phyloP scores from a whole-genome alignment of 2,888 invertebrate species.

The Nysson spinosus region DNA sequence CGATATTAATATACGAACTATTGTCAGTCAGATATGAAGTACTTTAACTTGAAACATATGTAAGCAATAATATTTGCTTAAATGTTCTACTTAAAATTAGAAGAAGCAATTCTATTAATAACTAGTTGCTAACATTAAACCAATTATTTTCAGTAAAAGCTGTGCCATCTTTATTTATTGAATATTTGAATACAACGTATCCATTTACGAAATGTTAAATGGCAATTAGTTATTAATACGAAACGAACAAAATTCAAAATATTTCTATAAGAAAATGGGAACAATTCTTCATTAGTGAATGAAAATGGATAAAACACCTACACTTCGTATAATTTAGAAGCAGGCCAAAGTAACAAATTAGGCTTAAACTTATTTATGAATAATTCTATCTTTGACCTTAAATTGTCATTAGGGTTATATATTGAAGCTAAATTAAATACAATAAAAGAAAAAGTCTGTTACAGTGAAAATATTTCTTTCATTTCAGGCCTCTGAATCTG shows the following conservation, averaged over 20 bases:
- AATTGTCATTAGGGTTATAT: conserved; percentile 54
- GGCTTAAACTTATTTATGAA: conserved; percentile 53
- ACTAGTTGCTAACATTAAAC: conserved; percentile 48
- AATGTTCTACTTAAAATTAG: conserved; percentile 36
- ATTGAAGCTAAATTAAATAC: conserved; percentile 48
- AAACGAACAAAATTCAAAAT: conserved; percentile 40
- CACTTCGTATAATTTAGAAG: conserved; percentile 49
- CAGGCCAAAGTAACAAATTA: conserved; percentile 52
- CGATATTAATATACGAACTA: conserved; percentile 1
- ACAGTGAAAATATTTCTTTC: conserved; percentile 61
- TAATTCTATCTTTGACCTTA: conserved; percentile 47
- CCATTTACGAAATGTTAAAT: conserved; percentile 45
- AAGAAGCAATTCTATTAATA: conserved; percentile 44
- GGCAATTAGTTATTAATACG: conserved; percentile 53
- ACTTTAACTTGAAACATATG: conserved; percentile 39
- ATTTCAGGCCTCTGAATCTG: conserved; percentile 75
- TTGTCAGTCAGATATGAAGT: conserved; percentile 47
- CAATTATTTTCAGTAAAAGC: conserved; percentile 51
- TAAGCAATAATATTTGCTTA: conserved; percentile 30
- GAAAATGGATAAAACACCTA: conserved; percentile 48
- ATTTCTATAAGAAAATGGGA: conserved; percentile 52
- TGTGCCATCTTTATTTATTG: conserved; percentile 51
- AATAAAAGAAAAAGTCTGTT: conserved; percentile 54
- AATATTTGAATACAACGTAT: conserved; percentile 47
- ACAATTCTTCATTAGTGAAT: conserved; percentile 50